Evolutionary conservation across 2,888 invertebrate genomes (phyloP).

Genomic region (Halictus quadricinctus): DNA sequence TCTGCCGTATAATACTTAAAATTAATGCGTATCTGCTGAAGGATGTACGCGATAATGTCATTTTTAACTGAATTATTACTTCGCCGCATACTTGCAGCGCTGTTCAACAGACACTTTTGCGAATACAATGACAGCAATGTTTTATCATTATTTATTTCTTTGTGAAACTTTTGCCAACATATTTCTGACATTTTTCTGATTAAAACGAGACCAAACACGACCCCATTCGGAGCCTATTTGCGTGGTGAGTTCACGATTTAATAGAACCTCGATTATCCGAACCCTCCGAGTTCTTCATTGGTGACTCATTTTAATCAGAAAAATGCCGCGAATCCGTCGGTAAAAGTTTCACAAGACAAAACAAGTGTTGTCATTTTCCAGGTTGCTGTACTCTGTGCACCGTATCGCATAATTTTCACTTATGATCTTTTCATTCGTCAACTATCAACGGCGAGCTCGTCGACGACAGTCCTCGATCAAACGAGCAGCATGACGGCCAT

Average conservation of each 20-base stretch:
- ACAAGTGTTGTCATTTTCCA: too few species aligned
- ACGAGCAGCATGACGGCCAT: background rate
- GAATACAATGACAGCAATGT: background rate
- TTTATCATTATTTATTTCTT: background rate
- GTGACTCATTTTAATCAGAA: too few species aligned
- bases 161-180: background rate
- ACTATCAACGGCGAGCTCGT: background rate
- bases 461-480: background rate
- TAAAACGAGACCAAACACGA: background rate
- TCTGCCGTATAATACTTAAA: slow-evolving; percentile 22
- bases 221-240: too few species aligned
- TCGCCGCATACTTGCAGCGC: background rate
- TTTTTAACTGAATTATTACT: background rate
- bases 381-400: too few species aligned
- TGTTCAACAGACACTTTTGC: background rate
- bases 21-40: slow-evolving; percentile 35
- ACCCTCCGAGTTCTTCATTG: too few species aligned
- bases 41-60: slow-evolving; percentile 51
- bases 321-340: too few species aligned
- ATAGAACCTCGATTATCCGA: background rate
- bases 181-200: background rate
- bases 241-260: too few species aligned
- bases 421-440: background rate
- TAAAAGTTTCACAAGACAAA: too few species aligned
- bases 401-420: background rate